phyloP scores from a whole-genome alignment of 1,140 invertebrate species.

The Oppia nitens region DNA sequence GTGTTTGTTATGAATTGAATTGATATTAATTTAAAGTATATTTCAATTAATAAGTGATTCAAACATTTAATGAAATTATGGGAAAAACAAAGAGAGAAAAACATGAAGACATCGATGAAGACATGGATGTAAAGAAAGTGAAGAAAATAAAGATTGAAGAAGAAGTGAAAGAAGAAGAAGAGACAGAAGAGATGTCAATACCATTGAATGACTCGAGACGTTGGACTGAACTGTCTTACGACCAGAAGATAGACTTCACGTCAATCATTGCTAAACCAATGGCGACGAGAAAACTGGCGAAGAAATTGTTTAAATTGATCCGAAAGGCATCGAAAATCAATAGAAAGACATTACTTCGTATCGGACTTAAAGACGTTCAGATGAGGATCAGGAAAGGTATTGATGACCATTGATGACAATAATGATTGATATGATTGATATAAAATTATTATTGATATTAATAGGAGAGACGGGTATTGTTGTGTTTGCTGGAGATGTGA shows the following conservation, averaged over 20 bases:
- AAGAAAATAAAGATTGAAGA: too few species aligned
- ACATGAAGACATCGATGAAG: not conserved
- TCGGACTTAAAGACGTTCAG: slow-evolving; percentile 69
- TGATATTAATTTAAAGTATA: too few species aligned
- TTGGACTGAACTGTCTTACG: slow-evolving; percentile 38
- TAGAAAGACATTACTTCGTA: slow-evolving; percentile 45
- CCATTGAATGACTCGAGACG: slow-evolving; percentile 4
- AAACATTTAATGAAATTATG: not conserved
- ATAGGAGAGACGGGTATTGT: slow-evolving; percentile 39
- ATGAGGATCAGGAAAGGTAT: slow-evolving; percentile 23
- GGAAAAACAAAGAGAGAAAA: not conserved
- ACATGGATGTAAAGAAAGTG: not conserved
- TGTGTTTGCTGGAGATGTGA: slow-evolving; percentile 84
- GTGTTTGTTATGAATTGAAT: too few species aligned
- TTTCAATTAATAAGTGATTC: too few species aligned
- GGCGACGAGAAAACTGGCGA: slow-evolving; percentile 75
- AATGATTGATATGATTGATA: not conserved
- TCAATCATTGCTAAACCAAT: slow-evolving; percentile 73
- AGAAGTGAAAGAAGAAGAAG: too few species aligned
- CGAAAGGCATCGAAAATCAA: slow-evolving; percentile 57
- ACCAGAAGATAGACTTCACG: slow-evolving; percentile 51
- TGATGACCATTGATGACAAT: not conserved
- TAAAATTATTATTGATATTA: slow-evolving; percentile 31
- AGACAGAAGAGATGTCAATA: not conserved
- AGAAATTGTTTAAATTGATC: slow-evolving; percentile 79